A percentile compares a stretch with the other conserved stretches of the same genome.
Evolutionary conservation across 2,113 vertebrate species (phyloP).

Genomic region (Physeter macrocephalus): DNA sequence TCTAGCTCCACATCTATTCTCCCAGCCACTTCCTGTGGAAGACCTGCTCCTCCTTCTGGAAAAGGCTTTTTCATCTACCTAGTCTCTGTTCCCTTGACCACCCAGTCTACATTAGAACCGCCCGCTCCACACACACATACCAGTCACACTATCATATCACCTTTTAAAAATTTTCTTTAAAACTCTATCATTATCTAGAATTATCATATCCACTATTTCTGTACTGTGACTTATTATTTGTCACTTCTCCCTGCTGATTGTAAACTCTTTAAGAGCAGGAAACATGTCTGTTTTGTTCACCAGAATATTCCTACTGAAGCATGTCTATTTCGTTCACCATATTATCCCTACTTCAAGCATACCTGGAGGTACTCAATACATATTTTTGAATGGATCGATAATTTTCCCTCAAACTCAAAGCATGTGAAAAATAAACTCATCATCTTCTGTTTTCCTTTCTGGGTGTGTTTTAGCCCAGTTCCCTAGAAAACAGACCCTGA

Average conservation of each 20-base stretch:
- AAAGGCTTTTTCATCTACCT: background rate
- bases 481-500: background rate
- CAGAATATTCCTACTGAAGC: background rate
- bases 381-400: constrained; percentile 16
- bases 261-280: background rate
- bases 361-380: background rate
- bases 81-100: background rate
- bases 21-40: background rate
- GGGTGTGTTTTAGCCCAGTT: background rate
- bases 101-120: background rate
- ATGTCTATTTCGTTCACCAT: background rate
- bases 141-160: background rate
- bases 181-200: background rate
- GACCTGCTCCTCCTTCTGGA: background rate
- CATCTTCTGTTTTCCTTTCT: background rate
- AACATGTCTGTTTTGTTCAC: background rate
- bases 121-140: background rate
- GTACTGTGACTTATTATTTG: background rate
- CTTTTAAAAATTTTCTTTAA: background rate
- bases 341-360: background rate
- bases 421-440: background rate
- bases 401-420: constrained; percentile 4
- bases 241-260: background rate
- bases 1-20: background rate
- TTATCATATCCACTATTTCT: background rate